Evolutionary conservation across 2,797 vertebrate species (phyloP).

Genomic region (Sebastes diploproa): DNA sequence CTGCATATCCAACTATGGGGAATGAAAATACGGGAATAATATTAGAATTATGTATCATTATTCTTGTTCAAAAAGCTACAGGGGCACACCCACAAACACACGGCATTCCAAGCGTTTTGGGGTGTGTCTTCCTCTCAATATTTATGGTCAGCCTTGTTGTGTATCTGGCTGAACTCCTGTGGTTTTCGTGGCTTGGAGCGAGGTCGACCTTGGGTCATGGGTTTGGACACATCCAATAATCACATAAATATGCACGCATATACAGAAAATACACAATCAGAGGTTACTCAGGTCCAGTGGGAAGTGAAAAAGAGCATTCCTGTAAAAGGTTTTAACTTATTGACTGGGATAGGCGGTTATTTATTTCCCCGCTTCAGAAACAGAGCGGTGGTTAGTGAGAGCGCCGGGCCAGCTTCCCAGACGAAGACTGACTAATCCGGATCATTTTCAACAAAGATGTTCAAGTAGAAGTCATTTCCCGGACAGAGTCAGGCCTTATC

Average conservation of each 20-base stretch:
- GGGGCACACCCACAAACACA: neutral
- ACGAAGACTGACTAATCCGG: constrained; percentile 8
- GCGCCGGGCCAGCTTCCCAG: constrained; percentile 19
- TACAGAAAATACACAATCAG: constrained; percentile 7
- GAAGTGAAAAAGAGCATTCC: constrained; percentile 33
- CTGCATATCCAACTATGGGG: neutral
- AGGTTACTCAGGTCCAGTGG: constrained; percentile 12
- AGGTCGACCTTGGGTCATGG: neutral
- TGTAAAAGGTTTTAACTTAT: constrained; percentile 39
- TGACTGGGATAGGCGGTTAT: constrained; percentile 3
- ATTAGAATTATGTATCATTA: neutral
- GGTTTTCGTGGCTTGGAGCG: constrained; percentile 38
- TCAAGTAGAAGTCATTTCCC: neutral
- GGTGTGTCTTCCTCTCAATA: constrained; percentile 27
- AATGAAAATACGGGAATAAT: neutral
- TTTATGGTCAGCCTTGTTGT: constrained; percentile 49
- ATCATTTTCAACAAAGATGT: constrained; percentile 28
- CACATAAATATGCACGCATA: neutral
- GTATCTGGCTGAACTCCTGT: constrained; percentile 37
- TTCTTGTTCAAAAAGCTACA: neutral
- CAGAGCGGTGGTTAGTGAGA: constrained; percentile 19
- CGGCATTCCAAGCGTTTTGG: constrained; percentile 2
- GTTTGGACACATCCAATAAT: constrained; percentile 29
- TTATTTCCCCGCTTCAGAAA: neutral
- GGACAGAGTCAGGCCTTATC: constrained; percentile 19